Conservation (phyloP, 2,113 vertebrate genomes). For the Chamaea fasciata region DNA sequence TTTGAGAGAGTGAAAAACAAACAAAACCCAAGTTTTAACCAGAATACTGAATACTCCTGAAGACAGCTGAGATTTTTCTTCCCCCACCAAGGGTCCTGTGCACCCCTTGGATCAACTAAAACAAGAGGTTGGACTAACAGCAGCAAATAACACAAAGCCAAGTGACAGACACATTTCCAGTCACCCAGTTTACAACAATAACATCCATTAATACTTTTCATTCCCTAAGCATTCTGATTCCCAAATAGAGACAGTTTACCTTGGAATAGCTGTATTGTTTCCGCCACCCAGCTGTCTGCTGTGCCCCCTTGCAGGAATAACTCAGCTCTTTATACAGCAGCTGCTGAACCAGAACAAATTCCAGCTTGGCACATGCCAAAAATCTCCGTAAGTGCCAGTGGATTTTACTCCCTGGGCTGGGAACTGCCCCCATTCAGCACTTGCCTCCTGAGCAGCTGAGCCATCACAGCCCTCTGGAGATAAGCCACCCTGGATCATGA, state of each 20-base stretch:
- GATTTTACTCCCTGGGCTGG: neutral
- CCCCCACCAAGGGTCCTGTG: neutral
- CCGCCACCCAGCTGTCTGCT: slow-evolving; percentile 48
- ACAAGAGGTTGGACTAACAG: neutral
- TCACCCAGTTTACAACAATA: neutral
- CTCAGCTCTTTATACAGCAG: slow-evolving; percentile 55
- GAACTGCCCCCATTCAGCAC: slow-evolving; percentile 31
- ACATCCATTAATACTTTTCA: neutral
- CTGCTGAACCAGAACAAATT: slow-evolving; percentile 49
- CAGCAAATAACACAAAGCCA: neutral
- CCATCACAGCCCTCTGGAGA: slow-evolving; percentile 6
- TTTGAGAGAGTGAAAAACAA: slow-evolving; percentile 17
- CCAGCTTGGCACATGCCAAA: slow-evolving; percentile 28
- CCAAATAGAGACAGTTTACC: slow-evolving; percentile 19
- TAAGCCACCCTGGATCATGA: slow-evolving; percentile 51
- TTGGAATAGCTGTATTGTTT: slow-evolving; percentile 55
- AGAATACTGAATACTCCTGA: neutral
- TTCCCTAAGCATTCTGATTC: neutral
- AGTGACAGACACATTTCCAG: neutral
- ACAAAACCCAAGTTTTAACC: neutral
- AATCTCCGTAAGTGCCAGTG: slow-evolving; percentile 29
- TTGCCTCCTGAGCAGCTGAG: slow-evolving; percentile 22
- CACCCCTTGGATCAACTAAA: neutral
- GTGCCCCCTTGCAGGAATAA: slow-evolving; percentile 40
- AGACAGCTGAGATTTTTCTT: neutral